Evolutionary conservation across 2,113 vertebrate species (phyloP), one percentile per base, ranked within the genome.

Genomic region (Crotophaga sulcirostris): DNA sequence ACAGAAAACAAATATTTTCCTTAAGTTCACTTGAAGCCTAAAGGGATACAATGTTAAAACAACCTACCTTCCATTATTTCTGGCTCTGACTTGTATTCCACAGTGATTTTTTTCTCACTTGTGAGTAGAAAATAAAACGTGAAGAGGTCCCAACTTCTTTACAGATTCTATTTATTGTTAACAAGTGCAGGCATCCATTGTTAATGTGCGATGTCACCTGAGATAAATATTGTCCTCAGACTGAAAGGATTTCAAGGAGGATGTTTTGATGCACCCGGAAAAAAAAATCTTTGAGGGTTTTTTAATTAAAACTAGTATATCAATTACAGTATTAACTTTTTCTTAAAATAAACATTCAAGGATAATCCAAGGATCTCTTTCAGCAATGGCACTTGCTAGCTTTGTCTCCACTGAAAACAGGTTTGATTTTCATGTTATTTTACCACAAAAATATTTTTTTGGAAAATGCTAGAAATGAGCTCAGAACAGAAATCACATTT

Each of bases 1-100:
- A 81, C 10, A 52, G 62, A 79, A 93, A 89, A 82, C 26, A 91
- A 87, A 69, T 44, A 10, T 73, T 95, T 95, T 88, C 55, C 63
- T 86, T 63, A 88, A 91, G 79, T 94, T 94, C 82, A 81, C 38
- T 77, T 77, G 47, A 90, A 86, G 51, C 91, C 94, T 88, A 51
- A 91, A 90, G 81, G 74, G 55, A 91, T 83, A 51, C 26, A 38
- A 16, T 36, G 44, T 84, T 88, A 96, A 74, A 94, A 88, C 42
- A 80, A 80, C 18, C 2, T 88, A 62, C 25, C 42, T 64, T 72
- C 29, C 24, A 16, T 84, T 87, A 51, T 55, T 92, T 88, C 33
- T 47, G 62, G n/a, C 20, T 91, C 75, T 74, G 26, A 52, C 74
- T 85, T 77, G 34, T 55, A 84, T 70, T 83, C 79, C 36, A 60